A percentile compares a stretch with the other conserved stretches of the same genome.
These are phyloP conservation scores for Erynnis tages DNA, from an alignment of 2,888 invertebrate species.

Conservation along the genomic window DNA sequence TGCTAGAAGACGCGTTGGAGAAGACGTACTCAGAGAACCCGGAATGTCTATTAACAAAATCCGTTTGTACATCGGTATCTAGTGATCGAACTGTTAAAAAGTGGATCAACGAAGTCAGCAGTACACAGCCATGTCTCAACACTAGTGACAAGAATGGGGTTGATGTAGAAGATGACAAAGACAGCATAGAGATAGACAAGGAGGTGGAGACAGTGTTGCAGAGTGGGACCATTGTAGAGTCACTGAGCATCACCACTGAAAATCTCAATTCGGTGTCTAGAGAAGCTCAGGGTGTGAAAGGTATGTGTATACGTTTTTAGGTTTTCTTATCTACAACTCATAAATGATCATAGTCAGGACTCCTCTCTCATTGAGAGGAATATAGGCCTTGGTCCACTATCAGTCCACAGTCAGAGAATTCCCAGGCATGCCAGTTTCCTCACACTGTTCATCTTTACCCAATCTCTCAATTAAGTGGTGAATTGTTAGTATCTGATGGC, in stretches of 20 bases:
- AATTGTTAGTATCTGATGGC: too few species aligned
- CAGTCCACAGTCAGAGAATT: too few species aligned
- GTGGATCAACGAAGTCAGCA: slow-evolving; percentile 71
- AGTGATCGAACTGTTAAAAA: slow-evolving; percentile 57
- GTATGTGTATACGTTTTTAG: slow-evolving; percentile 42
- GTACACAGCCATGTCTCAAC: slow-evolving; percentile 69
- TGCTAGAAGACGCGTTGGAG: slow-evolving; percentile 55
- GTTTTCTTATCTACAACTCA: too few species aligned
- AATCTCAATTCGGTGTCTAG: slow-evolving; percentile 65
- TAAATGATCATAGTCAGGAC: too few species aligned
- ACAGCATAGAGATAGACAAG: slow-evolving; percentile 70
- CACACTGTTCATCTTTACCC: too few species aligned
- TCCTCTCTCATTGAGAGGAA: too few species aligned
- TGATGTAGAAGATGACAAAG: slow-evolving; percentile 58
- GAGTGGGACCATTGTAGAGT: slow-evolving; percentile 74
- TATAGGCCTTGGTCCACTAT: too few species aligned
- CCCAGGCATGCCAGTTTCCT: too few species aligned
- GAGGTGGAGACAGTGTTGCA: slow-evolving; percentile 75
- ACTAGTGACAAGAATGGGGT: slow-evolving; percentile 49
- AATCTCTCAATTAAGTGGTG: too few species aligned
- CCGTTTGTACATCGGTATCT: slow-evolving; percentile 38
- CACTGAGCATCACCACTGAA: slow-evolving; percentile 68
- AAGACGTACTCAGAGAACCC: slow-evolving; percentile 55
- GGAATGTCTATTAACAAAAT: slow-evolving; percentile 50
- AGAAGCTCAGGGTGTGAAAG: slow-evolving; percentile 69